Percentiles rank a stretch among this genome's conserved stretches.
phyloP scores from a whole-genome alignment of 2,797 vertebrate species.

The Pangasius sanitwongsei region DNA sequence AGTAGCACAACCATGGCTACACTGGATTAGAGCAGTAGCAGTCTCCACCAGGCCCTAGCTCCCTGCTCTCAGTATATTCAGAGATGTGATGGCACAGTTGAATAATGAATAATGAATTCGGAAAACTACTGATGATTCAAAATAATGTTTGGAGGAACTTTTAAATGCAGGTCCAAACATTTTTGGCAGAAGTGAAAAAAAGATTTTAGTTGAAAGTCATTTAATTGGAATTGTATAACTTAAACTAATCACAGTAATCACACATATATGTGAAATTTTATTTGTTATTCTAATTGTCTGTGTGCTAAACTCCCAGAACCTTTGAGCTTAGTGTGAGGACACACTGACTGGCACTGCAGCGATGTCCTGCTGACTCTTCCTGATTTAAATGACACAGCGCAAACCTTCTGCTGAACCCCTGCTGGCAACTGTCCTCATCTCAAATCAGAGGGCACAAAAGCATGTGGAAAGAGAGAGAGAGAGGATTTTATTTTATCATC shows the following conservation, averaged over 20 bases:
- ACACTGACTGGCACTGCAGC: conserved; percentile 53
- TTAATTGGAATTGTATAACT: neutral
- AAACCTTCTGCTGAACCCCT: conserved; percentile 64
- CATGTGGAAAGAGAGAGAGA: neutral
- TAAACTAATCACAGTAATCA: neutral
- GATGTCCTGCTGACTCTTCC: conserved; percentile 69
- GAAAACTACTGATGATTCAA: neutral
- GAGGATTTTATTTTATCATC: conserved; percentile 25
- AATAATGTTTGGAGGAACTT: neutral
- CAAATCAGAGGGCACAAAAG: conserved; percentile 64
- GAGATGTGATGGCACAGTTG: neutral
- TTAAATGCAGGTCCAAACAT: neutral
- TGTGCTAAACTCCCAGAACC: neutral
- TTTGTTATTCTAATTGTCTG: neutral
- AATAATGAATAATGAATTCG: neutral
- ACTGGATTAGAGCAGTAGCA: neutral
- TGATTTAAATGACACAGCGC: conserved; percentile 61
- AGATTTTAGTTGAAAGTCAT: neutral
- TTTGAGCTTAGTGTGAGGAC: neutral
- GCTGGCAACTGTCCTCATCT: conserved; percentile 64
- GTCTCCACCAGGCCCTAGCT: neutral
- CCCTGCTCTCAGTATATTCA: neutral
- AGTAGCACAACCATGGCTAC: neutral
- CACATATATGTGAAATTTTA: neutral
- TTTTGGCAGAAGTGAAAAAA: neutral